Evolutionary conservation across 2,113 vertebrate species (phyloP).

Genomic region (Dendropsophus ebraccatus): DNA sequence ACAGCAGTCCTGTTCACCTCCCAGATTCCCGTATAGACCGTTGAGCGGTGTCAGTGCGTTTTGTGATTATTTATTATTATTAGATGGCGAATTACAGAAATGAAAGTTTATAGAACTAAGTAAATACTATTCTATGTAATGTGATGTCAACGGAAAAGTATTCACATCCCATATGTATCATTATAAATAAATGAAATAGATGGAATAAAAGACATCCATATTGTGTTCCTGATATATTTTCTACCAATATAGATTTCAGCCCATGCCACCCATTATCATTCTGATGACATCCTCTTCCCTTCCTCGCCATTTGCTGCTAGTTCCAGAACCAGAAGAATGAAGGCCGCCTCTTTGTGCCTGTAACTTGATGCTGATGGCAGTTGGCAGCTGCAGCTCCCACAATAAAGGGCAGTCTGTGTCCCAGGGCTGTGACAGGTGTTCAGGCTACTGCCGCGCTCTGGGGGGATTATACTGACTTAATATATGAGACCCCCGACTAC

Average conservation of each 20-base stretch:
- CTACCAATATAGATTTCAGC: background rate
- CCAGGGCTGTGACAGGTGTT: constrained; percentile 60
- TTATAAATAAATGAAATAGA: background rate
- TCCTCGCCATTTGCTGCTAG: background rate
- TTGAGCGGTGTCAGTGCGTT: no score
- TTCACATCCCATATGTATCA: background rate
- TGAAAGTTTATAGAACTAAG: no score
- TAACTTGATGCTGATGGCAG: constrained; percentile 57
- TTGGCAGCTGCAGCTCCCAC: constrained; percentile 56
- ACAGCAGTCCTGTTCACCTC: no score
- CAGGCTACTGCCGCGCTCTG: constrained; percentile 41
- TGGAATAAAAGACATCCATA: background rate
- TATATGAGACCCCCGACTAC: constrained; percentile 45
- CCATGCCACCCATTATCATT: background rate
- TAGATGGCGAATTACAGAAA: no score
- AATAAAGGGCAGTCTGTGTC: constrained; percentile 57
- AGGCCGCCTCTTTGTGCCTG: constrained; percentile 24
- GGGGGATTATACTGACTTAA: constrained; percentile 47
- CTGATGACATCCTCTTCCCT: background rate
- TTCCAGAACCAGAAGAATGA: constrained; percentile 51
- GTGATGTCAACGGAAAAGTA: no score
- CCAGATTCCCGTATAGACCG: no score
- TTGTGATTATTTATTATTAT: no score
- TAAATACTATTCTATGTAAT: no score
- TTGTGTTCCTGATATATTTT: no score